Percentiles rank a stretch among this genome's conserved stretches.
Conservation (phyloP, 2,797 vertebrate genomes). For the Rhinoraja longicauda region DNA sequence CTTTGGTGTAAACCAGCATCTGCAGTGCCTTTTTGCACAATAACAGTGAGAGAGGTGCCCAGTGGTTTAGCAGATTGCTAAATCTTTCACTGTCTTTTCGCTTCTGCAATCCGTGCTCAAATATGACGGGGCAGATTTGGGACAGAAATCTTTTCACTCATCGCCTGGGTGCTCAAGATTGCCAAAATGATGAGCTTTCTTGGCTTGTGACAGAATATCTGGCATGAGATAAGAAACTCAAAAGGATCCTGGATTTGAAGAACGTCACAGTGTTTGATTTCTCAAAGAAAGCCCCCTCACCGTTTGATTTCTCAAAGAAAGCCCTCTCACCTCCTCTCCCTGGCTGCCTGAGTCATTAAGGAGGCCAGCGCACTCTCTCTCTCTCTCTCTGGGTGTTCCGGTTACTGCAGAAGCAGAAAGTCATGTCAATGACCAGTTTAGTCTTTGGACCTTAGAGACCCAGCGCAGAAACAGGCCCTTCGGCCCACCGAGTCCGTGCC, state of each 20-base stretch:
- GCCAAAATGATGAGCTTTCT: background rate
- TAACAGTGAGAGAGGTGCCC: background rate
- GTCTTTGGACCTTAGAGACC: no score
- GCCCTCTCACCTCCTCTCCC: background rate
- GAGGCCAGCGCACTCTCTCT: background rate
- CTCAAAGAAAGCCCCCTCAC: background rate
- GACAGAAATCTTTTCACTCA: background rate
- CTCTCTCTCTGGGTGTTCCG: background rate
- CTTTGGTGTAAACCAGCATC: no score
- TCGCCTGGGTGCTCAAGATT: background rate
- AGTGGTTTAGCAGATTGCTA: background rate
- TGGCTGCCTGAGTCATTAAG: background rate
- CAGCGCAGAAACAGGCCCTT: no score
- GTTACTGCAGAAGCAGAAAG: background rate
- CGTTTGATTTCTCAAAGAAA: background rate
- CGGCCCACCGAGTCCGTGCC: no score
- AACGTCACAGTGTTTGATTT: background rate
- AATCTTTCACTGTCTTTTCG: background rate
- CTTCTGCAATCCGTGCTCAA: background rate
- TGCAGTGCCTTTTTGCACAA: background rate
- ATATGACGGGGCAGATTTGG: background rate
- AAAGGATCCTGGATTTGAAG: background rate
- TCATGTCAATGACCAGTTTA: background rate
- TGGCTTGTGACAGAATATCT: background rate
- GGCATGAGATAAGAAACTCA: background rate